These are phyloP conservation scores for Gambusia affinis DNA, from an alignment of 2,113 vertebrate genomes.

Conservation along the genomic window DNA sequence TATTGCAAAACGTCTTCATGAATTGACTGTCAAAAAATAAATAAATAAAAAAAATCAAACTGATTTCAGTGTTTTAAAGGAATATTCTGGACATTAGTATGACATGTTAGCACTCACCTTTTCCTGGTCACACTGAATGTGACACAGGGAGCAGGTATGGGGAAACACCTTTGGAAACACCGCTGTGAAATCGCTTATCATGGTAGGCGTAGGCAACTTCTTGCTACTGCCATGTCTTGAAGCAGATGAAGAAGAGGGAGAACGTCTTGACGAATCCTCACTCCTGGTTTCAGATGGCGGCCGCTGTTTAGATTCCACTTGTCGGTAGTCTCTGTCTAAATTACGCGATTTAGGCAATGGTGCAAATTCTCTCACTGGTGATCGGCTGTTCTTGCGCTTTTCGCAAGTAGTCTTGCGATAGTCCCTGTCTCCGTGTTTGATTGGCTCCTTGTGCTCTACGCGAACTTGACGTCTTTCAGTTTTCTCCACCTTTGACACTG, in stretches of 20 bases:
- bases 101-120: slow-evolving; percentile 87
- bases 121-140: slow-evolving; percentile 90
- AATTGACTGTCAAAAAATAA: not conserved
- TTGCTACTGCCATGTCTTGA: slow-evolving; percentile 74
- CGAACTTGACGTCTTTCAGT: slow-evolving; percentile 54
- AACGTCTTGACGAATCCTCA: slow-evolving; percentile 46
- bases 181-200: slow-evolving; percentile 96
- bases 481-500: slow-evolving; percentile 43
- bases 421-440: slow-evolving; percentile 68
- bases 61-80: not conserved
- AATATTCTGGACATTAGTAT: slow-evolving; percentile 20
- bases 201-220: slow-evolving; percentile 87
- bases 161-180: slow-evolving; percentile 91
- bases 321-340: slow-evolving; percentile 80
- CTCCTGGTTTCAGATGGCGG: slow-evolving; percentile 48
- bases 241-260: slow-evolving; percentile 50
- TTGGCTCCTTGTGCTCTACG: slow-evolving; percentile 66
- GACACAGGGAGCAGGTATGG: slow-evolving; percentile 95
- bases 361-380: slow-evolving; percentile 73
- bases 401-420: slow-evolving; percentile 59
- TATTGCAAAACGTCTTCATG: slow-evolving; percentile 11
- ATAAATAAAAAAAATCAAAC: not conserved
- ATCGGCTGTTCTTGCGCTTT: slow-evolving; percentile 44
- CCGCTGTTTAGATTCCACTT: slow-evolving; percentile 37
- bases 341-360: slow-evolving; percentile 75